phyloP scores from a whole-genome alignment of 2,888 invertebrate species.

The Axea sp. region DNA sequence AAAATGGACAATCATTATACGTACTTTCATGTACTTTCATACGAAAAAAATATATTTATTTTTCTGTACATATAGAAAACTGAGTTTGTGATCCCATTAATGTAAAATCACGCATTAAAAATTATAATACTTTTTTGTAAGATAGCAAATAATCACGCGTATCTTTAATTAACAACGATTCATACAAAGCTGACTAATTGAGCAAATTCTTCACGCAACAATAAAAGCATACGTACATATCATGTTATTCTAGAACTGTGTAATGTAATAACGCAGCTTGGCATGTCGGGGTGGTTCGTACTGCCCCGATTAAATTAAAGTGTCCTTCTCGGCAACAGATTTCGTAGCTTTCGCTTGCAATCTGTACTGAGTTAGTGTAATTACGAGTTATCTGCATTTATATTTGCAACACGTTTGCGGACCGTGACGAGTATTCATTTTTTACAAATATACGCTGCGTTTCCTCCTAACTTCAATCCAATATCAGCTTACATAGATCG shows the following conservation, averaged over 20 bases:
- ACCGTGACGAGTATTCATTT: constrained; percentile 37
- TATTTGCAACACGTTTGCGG: constrained; percentile 51
- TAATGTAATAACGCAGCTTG: constrained; percentile 48
- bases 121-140: no score
- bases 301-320: constrained; percentile 55
- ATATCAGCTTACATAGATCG: no score
- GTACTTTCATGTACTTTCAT: no score
- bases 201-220: constrained; percentile 38
- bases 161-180: constrained; percentile 44
- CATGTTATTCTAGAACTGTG: constrained; percentile 36
- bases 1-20: no score
- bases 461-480: not conserved
- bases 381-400: constrained; percentile 60
- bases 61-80: no score
- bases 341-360: constrained; percentile 49
- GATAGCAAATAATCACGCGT: constrained; percentile 14
- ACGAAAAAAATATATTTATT: no score
- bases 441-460: constrained; percentile 20
- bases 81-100: no score
- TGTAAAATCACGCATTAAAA: no score
- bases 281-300: constrained; percentile 27
- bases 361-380: constrained; percentile 54
- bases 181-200: constrained; percentile 41
- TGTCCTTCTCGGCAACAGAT: constrained; percentile 55
- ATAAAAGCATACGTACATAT: constrained; percentile 29